Evolutionary conservation across 2,797 vertebrate genomes (phyloP), one percentile per base, ranked within the genome.

Genomic region (Leucoraja ocellata): DNA sequence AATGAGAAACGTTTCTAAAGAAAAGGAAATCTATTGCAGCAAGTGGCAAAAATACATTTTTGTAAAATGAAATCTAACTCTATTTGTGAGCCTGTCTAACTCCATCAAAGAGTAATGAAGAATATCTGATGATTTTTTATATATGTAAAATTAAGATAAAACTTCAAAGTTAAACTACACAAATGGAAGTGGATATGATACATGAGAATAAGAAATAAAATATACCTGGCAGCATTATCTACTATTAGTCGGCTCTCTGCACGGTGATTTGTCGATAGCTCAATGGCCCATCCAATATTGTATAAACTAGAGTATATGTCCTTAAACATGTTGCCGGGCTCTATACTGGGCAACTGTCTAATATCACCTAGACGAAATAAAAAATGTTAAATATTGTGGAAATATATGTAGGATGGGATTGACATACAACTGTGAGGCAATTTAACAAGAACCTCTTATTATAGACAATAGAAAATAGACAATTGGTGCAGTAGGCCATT

Each of bases 341-440:
- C 96, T 94, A 98, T 98, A 95, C 97, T 98, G 77, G 97, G 97
- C 39, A 98, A 95, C 93, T 98, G 97, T 61, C 96, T 96, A 81
- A 97, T 93, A 94, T 98, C 97, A 94, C 97, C 97, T 98, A 93
- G 91, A 54, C 58, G 13, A 28, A 91, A 25, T 23, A 91, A 91
- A 54, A 28, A 10, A 10, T 54, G n/a, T 8, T 54, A 46, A 79
- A 21, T 32, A 0, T 36, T 7, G 36, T 21, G 14, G 16, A 88
- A 68, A 36, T 21, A 36, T 68, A 1, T 21, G 18, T 2, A 88
- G 2, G 46, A 3, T 46, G 46, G 46, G 46, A 46, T 46, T 46
- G 46, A 46, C 46, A 46, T 46, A 2, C 46, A 46, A 46, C 46
- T 3, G 0, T 46, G 46, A 46, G 2, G 46, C 46, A 46, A 46